phyloP scores from a whole-genome alignment of 2,797 vertebrate genomes.

The Mormyrus proboscirostris region DNA sequence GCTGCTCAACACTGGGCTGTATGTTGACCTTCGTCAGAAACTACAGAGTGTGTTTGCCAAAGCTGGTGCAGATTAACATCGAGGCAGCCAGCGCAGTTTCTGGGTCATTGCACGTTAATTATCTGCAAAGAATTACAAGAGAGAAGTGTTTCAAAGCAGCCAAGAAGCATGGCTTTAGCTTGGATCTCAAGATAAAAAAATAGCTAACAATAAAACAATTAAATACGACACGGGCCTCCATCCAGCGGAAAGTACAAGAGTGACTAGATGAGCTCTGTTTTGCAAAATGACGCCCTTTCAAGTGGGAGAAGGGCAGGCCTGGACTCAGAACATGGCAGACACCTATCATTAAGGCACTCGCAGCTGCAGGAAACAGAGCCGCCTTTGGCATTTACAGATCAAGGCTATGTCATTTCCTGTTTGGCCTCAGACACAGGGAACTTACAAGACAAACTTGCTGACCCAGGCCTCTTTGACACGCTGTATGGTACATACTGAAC shows the following conservation, averaged over 20 bases:
- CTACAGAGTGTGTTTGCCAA: not conserved
- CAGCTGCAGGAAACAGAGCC: not conserved
- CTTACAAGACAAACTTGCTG: not conserved
- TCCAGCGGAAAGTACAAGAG: not conserved
- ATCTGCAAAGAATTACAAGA: not conserved
- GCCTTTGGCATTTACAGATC: not conserved
- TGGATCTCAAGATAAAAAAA: not conserved
- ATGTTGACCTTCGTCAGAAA: not conserved
- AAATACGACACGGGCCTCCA: not conserved
- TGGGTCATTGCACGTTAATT: not conserved
- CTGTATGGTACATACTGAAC: not conserved
- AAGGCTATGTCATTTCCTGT: not conserved
- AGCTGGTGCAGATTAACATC: not conserved
- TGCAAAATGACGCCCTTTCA: slow-evolving; percentile 1
- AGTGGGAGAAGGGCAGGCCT: not conserved
- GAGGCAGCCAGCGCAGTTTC: not conserved
- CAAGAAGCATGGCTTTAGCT: not conserved
- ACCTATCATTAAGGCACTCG: not conserved
- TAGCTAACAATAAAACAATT: not conserved
- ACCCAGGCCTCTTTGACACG: not conserved
- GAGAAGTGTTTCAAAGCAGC: not conserved
- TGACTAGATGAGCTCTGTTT: not conserved
- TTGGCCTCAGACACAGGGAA: not conserved
- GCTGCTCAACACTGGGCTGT: not conserved
- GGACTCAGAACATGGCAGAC: not conserved